Percentiles rank a stretch among this genome's conserved stretches.
Conservation (phyloP, 2,888 invertebrate species). For the Agrypnus murinus region DNA sequence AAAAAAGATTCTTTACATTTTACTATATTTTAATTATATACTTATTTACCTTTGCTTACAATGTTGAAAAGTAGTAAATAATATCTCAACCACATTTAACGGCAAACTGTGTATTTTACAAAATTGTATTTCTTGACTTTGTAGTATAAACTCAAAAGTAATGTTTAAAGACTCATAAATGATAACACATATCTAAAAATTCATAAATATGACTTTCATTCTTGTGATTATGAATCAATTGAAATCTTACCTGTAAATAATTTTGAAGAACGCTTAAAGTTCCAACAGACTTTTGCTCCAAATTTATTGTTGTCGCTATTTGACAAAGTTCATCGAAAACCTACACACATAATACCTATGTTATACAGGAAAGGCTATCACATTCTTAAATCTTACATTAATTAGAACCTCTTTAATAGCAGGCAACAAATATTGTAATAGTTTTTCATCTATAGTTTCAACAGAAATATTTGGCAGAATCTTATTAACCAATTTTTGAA, state of each 20-base stretch:
- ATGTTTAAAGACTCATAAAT: constrained; percentile 53
- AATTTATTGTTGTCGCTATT: not conserved
- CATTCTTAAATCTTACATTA: constrained; percentile 26
- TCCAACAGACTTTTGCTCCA: constrained; percentile 9
- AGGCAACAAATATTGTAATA: constrained; percentile 44
- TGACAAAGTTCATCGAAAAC: constrained; percentile 25
- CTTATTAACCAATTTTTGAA: constrained; percentile 38
- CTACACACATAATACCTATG: not conserved
- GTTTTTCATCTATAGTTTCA: constrained; percentile 30
- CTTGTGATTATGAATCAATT: too few relatives aligned
- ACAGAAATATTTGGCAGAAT: constrained; percentile 34
- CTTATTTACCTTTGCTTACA: constrained; percentile 72
- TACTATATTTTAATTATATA: constrained; percentile 15
- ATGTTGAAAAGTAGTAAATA: constrained; percentile 71
- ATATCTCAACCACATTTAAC: constrained; percentile 66
- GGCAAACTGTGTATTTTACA: constrained; percentile 51
- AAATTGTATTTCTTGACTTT: constrained; percentile 42
- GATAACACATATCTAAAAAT: constrained; percentile 55
- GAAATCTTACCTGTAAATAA: constrained; percentile 58
- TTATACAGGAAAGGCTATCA: not conserved
- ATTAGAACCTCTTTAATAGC: constrained; percentile 35
- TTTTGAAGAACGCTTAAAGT: constrained; percentile 53
- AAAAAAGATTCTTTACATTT: not conserved
- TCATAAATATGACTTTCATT: constrained; percentile 19
- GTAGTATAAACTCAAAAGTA: constrained; percentile 47